Percentiles rank a stretch among this genome's conserved stretches.
Conservation (phyloP, 2,797 vertebrate species). For the Hydrophis major region DNA sequence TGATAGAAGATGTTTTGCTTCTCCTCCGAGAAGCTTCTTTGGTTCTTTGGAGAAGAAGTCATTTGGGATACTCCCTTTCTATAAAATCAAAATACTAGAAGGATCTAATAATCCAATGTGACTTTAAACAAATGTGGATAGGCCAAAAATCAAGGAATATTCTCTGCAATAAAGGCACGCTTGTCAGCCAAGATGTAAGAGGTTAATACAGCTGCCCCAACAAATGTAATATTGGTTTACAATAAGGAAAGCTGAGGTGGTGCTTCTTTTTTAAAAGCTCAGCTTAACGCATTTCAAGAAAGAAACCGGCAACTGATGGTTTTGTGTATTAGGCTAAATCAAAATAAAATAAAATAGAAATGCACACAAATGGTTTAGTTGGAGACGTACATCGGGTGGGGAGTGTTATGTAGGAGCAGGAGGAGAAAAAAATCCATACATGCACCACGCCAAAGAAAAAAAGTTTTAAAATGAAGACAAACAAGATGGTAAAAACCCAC, state of each 20-base stretch:
- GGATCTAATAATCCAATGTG: background rate
- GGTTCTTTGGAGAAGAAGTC: too few species aligned
- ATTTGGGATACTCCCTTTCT: background rate
- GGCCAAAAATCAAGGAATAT: too few species aligned
- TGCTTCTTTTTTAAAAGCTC: background rate
- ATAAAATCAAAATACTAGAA: background rate
- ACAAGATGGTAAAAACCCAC: conserved; percentile 40
- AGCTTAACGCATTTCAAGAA: background rate
- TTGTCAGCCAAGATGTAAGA: background rate
- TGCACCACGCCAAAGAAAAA: conserved; percentile 17
- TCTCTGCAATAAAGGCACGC: background rate
- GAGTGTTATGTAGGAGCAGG: background rate
- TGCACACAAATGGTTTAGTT: background rate
- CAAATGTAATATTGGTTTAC: too few species aligned
- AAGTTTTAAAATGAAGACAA: conserved; percentile 45
- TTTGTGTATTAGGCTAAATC: background rate
- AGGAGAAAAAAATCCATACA: background rate
- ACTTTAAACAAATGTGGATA: background rate
- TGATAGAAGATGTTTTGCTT: too few species aligned
- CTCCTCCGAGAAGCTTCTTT: too few species aligned
- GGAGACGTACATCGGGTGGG: background rate
- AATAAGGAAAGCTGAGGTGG: background rate
- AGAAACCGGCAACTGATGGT: background rate
- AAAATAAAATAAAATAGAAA: background rate
- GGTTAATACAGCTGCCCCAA: too few species aligned